Evolutionary conservation across 2,888 invertebrate species (phyloP).

Genomic region (Phragmatobia fuliginosa): DNA sequence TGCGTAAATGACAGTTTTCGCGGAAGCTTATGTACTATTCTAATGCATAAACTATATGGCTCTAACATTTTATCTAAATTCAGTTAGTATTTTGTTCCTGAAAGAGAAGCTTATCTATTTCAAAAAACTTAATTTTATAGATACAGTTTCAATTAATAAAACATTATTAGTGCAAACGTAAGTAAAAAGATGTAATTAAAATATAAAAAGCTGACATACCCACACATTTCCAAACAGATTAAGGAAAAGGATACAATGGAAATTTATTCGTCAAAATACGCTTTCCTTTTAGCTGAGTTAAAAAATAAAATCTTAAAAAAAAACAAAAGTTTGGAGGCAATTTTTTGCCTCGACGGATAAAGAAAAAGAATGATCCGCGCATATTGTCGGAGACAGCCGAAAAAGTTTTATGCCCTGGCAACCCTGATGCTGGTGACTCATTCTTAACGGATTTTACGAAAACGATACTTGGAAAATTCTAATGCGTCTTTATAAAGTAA

Average conservation of each 20-base stretch:
- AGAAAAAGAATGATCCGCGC: slow-evolving; percentile 51
- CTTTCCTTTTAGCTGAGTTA: slow-evolving; percentile 33
- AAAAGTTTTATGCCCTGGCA: slow-evolving; percentile 36
- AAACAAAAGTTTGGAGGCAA: slow-evolving; percentile 48
- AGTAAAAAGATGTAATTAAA: background rate
- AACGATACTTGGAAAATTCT: background rate
- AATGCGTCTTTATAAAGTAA: background rate
- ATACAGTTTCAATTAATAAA: background rate
- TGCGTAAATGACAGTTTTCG: no score
- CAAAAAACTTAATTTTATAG: background rate
- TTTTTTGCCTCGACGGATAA: slow-evolving; percentile 53
- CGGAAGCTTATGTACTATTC: no score
- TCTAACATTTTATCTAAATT: no score
- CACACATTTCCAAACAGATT: slow-evolving; percentile 10
- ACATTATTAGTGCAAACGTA: background rate
- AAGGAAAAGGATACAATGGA: slow-evolving; percentile 22
- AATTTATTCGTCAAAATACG: slow-evolving; percentile 27
- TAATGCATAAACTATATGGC: no score
- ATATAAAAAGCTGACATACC: background rate
- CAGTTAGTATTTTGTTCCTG: no score
- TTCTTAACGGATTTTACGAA: slow-evolving; percentile 3
- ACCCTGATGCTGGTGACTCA: slow-evolving; percentile 19
- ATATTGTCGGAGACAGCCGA: slow-evolving; percentile 40
- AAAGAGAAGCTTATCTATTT: no score
- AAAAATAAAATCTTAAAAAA: slow-evolving; percentile 48